phyloP scores from a whole-genome alignment of 2,888 invertebrate species.

The Chironomus riparius region DNA sequence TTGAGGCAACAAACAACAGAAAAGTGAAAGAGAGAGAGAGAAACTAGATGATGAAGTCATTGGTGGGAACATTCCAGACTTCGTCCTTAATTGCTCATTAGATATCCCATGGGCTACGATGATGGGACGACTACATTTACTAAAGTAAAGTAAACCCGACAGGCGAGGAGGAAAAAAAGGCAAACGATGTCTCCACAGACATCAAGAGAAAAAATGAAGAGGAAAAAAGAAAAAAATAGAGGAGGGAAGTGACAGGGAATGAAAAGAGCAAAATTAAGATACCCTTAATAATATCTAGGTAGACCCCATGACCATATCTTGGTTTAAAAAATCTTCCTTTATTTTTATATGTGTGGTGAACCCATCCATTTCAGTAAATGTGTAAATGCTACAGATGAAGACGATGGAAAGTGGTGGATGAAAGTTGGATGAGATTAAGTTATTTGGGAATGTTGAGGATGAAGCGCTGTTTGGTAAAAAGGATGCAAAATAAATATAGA shows the following conservation, averaged over 20 bases:
- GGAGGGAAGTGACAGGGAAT: neutral
- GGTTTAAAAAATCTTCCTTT: conserved; percentile 14
- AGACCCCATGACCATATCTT: conserved; percentile 22
- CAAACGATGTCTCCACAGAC: neutral
- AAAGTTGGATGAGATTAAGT: neutral
- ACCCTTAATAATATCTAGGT: conserved; percentile 22
- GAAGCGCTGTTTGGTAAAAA: too few relatives aligned
- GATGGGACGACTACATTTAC: neutral
- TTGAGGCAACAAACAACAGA: too few relatives aligned
- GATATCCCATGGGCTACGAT: conserved; percentile 13
- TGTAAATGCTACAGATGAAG: conserved; percentile 9
- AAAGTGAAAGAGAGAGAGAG: too few relatives aligned
- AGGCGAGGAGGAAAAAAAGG: neutral
- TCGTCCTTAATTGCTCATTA: conserved; percentile 23
- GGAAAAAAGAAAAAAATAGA: too few relatives aligned
- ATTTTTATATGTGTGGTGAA: neutral
- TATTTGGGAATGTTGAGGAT: too few relatives aligned
- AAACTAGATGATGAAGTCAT: conserved; percentile 11
- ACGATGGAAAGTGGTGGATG: neutral
- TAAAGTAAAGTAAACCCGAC: neutral
- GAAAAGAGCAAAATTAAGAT: neutral
- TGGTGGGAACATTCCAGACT: neutral
- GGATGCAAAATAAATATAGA: too few relatives aligned
- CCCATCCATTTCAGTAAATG: conserved; percentile 2
- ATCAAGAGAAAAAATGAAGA: neutral